Evolutionary conservation across 2,797 vertebrate species (phyloP).

Genomic region (Discoglossus pictus): DNA sequence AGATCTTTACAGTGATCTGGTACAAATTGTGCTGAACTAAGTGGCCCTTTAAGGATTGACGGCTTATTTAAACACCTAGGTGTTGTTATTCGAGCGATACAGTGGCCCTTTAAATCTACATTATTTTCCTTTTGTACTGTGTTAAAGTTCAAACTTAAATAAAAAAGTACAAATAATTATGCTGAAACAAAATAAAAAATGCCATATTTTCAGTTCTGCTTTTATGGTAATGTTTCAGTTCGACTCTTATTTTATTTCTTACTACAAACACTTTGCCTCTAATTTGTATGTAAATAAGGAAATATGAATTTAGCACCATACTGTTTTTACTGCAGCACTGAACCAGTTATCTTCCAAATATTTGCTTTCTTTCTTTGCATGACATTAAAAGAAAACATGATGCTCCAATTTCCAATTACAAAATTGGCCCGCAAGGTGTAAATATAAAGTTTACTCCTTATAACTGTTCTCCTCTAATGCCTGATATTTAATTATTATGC

Average conservation of each 20-base stretch:
- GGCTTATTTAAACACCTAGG: too few relatives aligned
- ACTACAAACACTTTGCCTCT: slow-evolving; percentile 1
- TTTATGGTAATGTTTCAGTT: slow-evolving; percentile 11
- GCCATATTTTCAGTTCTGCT: neutral
- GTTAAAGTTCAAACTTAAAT: too few relatives aligned
- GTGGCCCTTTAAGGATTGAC: too few relatives aligned
- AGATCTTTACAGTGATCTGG: too few relatives aligned
- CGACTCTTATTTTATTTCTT: slow-evolving; percentile 14
- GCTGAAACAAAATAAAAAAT: neutral
- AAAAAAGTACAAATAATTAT: too few relatives aligned
- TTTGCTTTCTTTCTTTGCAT: slow-evolving; percentile 3
- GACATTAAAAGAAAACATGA: slow-evolving; percentile 2
- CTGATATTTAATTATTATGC: slow-evolving; percentile 8
- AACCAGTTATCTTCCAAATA: slow-evolving; percentile 8
- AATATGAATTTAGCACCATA: neutral
- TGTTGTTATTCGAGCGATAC: too few relatives aligned
- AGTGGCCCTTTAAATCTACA: too few relatives aligned
- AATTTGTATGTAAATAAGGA: slow-evolving; percentile 28
- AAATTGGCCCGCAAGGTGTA: neutral
- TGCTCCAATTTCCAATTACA: neutral
- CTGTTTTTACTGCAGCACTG: slow-evolving; percentile 13
- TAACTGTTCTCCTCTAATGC: too few relatives aligned
- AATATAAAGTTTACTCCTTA: neutral
- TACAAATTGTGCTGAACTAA: too few relatives aligned
- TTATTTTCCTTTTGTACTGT: too few relatives aligned